phyloP scores from a whole-genome alignment of 1,140 invertebrate species.

The Popillia japonica region DNA sequence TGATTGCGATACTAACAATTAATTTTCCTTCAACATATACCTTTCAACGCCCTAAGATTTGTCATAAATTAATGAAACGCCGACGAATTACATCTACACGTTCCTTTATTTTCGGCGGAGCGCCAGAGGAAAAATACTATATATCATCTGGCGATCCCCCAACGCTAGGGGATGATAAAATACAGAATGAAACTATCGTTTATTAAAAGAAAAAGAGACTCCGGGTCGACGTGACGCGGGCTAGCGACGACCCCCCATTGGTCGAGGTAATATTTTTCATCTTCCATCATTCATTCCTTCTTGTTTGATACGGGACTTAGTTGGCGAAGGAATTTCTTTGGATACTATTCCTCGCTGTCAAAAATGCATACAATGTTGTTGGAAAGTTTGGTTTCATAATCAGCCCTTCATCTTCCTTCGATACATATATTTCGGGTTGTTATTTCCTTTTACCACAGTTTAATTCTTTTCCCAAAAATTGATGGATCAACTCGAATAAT shows the following conservation, averaged over 20 bases:
- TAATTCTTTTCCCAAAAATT: too few species aligned
- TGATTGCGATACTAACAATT: background rate
- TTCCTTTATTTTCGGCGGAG: background rate
- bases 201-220: background rate
- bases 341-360: too few species aligned
- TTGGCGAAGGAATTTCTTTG: background rate
- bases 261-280: background rate
- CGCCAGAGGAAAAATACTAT: background rate
- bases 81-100: background rate
- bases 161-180: slow-evolving; percentile 9
- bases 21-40: background rate
- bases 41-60: background rate
- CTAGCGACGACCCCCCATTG: background rate
- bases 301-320: background rate
- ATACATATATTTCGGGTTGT: too few species aligned
- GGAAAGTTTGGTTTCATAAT: too few species aligned
- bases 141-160: slow-evolving; percentile 4
- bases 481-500: too few species aligned
- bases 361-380: too few species aligned
- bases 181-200: slow-evolving; percentile 19
- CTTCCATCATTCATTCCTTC: background rate
- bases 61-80: slow-evolving; percentile 16
- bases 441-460: too few species aligned
- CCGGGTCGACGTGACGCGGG: background rate
- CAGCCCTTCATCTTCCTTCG: too few species aligned